phyloP scores from a whole-genome alignment of 2,797 vertebrate genomes.

The Microctenopoma steveboyesi region DNA sequence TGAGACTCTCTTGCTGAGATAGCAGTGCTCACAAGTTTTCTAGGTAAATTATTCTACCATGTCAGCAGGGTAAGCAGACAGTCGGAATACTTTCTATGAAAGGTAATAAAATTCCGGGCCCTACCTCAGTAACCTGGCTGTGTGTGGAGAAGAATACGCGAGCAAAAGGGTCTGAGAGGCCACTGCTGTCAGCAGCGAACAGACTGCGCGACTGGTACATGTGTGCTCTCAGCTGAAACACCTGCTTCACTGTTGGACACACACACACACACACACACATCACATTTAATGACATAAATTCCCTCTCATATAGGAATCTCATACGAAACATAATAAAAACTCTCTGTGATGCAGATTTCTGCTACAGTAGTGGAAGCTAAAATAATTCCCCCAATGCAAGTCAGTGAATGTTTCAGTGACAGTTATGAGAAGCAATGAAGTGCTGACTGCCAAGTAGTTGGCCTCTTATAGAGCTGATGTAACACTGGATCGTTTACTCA shows the following conservation, averaged over 20 bases:
- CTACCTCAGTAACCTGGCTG: slow-evolving; percentile 97
- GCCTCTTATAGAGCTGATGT: not conserved
- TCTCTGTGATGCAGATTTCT: not conserved
- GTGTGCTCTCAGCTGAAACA: slow-evolving; percentile 95
- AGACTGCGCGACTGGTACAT: slow-evolving; percentile 98
- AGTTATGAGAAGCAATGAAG: not conserved
- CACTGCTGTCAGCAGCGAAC: slow-evolving; percentile 95
- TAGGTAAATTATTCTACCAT: too few relatives aligned
- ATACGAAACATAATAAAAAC: too few relatives aligned
- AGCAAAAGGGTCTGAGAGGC: slow-evolving; percentile 95
- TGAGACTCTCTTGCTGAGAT: too few relatives aligned
- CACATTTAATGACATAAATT: slow-evolving; percentile 12
- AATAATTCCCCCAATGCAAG: not conserved
- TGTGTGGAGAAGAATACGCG: slow-evolving; percentile 97
- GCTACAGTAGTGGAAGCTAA: not conserved
- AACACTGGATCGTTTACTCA: slow-evolving; percentile 1
- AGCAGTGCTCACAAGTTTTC: too few relatives aligned
- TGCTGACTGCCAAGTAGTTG: not conserved
- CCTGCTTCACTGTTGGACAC: slow-evolving; percentile 90
- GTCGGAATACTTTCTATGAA: too few relatives aligned
- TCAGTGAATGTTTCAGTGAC: slow-evolving; percentile 4
- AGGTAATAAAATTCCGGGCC: slow-evolving; percentile 1
- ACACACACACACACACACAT: slow-evolving; percentile 22
- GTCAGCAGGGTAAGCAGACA: too few relatives aligned
- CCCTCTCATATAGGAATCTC: not conserved